Evolutionary conservation across 2,888 invertebrate species (phyloP).

Genomic region (Andrena trimmerana): DNA sequence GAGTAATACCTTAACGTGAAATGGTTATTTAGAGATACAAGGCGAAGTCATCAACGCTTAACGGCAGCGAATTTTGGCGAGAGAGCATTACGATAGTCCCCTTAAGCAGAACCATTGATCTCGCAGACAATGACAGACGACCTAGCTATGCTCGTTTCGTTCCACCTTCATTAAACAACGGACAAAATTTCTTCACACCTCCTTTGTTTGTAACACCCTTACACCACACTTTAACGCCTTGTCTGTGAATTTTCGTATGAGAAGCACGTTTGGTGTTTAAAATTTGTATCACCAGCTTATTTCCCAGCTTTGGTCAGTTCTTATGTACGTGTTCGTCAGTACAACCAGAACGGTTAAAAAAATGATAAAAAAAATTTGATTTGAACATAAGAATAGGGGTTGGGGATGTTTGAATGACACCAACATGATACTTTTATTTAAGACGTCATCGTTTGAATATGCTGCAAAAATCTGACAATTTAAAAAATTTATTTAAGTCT

Average conservation of each 20-base stretch:
- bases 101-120: slow-evolving; percentile 10
- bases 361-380: no score
- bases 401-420: no score
- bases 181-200: background rate
- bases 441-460: no score
- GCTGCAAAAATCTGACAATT: no score
- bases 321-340: no score
- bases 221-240: background rate
- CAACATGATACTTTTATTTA: no score
- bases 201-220: background rate
- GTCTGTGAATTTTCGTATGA: background rate
- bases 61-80: slow-evolving; percentile 15
- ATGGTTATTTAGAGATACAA: slow-evolving; percentile 11
- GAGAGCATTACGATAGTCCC: slow-evolving; percentile 10
- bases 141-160: slow-evolving; percentile 10
- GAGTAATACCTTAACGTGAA: slow-evolving; percentile 7
- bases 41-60: slow-evolving; percentile 14
- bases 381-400: no score
- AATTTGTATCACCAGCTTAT: no score
- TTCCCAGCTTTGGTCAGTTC: no score
- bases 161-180: slow-evolving; percentile 1
- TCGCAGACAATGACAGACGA: slow-evolving; percentile 7
- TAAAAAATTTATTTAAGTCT: no score
- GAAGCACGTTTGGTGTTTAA: background rate
- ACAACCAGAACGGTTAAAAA: no score